Base-by-base conservation (phyloP, 2,888 invertebrate species). In the Deilephila elpenor region DNA sequence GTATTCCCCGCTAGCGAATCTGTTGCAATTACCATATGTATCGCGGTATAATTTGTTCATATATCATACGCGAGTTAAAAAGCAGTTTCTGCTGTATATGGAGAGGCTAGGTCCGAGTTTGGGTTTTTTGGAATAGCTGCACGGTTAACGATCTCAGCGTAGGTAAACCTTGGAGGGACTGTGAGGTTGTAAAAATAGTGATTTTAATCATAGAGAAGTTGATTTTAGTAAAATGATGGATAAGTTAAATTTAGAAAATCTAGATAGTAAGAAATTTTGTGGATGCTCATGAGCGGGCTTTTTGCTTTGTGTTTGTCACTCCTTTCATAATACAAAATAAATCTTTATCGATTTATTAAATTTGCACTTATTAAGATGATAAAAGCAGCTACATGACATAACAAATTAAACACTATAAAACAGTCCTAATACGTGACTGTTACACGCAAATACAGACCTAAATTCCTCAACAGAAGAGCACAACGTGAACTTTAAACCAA, bases 1-100 rank as follows among this genome's bases (percentile, higher is more conserved):
- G 75, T 77, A 73, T 80, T 75, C 70, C 75, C 79, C 72, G 32
- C 61, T 17, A 61, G 59, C 20, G 8, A 51, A 59, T 53, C 53
- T 60, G 25, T 51, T 71, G 29, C 29, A 71, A 71, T 29, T 60
- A 51, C 25, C 29, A 44, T 11, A 14, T 51, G 25, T 59, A 25
- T 59, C 4, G 7, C 59, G 17, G 56, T 56, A n/a, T 56, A 56
- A 56, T 56, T 17, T 56, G 56, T 56, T 56, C 56, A 56, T 56
- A 56, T 56, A 56, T 56, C 56, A 56, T 56, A 56, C 56, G 56
- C 17, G 6, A 56, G 56, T 56, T 56, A 56, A 56, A 56, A 56
- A 56, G 6, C n/a, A 19, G 56, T 56, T 56, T n/a, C n/a, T 56
- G n/a, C 56, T 51, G 19, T 56, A 56, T 56, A 56, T n/a, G 5